Evolutionary conservation across 1,140 invertebrate genomes (phyloP).

Genomic region (Mactra quadrangularis): DNA sequence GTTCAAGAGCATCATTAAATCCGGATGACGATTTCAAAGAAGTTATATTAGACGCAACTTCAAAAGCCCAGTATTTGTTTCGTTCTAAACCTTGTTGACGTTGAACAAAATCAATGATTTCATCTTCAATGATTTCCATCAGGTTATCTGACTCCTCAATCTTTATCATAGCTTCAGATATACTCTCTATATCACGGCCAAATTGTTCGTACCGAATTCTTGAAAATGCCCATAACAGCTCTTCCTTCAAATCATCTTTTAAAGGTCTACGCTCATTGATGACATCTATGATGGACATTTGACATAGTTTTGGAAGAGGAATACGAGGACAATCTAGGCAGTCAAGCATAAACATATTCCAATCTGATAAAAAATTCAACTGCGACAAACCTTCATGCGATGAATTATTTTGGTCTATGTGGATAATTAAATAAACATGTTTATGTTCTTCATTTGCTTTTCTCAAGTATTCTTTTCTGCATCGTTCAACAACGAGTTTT

Average conservation of each 20-base stretch:
- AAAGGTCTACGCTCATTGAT: slow-evolving; percentile 62
- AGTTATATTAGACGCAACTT: slow-evolving; percentile 28
- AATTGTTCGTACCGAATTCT: slow-evolving; percentile 61
- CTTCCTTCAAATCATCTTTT: slow-evolving; percentile 28
- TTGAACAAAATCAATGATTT: slow-evolving; percentile 20
- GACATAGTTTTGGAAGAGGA: slow-evolving; percentile 37
- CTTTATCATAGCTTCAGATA: slow-evolving; percentile 49
- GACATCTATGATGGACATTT: slow-evolving; percentile 31
- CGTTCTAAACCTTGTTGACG: background rate
- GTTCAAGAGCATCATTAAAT: slow-evolving; percentile 45
- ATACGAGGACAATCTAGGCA: slow-evolving; percentile 53
- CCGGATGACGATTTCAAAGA: background rate
- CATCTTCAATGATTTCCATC: slow-evolving; percentile 56
- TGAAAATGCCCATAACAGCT: slow-evolving; percentile 71
- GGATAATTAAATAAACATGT: slow-evolving; percentile 64
- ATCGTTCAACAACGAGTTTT: slow-evolving; percentile 65
- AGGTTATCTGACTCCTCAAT: slow-evolving; percentile 41
- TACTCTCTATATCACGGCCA: slow-evolving; percentile 53
- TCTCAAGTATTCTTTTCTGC: slow-evolving; percentile 9
- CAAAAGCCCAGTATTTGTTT: slow-evolving; percentile 18
- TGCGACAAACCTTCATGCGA: slow-evolving; percentile 19
- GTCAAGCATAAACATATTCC: slow-evolving; percentile 67
- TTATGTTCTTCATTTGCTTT: background rate
- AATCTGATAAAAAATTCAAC: slow-evolving; percentile 67
- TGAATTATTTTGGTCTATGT: slow-evolving; percentile 49